Conservation (phyloP, 1,140 invertebrate species). For the Bactericera cockerelli region DNA sequence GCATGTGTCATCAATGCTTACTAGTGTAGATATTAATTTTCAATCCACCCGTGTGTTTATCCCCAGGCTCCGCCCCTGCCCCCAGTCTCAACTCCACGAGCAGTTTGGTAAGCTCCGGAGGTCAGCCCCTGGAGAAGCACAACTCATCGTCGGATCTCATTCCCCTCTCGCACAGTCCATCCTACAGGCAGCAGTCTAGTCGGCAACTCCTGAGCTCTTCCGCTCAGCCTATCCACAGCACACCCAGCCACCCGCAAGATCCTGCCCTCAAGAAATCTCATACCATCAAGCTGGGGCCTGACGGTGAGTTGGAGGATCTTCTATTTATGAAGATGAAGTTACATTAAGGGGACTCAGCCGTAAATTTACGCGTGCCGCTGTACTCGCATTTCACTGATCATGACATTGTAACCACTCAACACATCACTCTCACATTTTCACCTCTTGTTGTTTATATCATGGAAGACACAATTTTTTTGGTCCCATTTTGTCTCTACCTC, state of each 20-base stretch:
- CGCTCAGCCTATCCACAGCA: neutral
- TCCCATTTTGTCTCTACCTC: too few species aligned
- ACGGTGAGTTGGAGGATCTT: neutral
- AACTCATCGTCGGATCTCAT: neutral
- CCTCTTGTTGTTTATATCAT: too few species aligned
- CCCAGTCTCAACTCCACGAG: neutral
- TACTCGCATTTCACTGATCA: too few species aligned
- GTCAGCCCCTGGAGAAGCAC: neutral
- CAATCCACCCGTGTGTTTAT: neutral
- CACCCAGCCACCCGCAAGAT: neutral
- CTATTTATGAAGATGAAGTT: too few species aligned
- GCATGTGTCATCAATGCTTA: too few species aligned
- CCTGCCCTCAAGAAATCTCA: constrained; percentile 4
- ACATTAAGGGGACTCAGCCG: too few species aligned
- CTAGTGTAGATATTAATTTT: too few species aligned
- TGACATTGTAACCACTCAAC: too few species aligned
- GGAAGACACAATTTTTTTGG: too few species aligned
- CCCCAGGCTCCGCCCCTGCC: neutral
- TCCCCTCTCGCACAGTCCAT: neutral
- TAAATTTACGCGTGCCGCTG: too few species aligned
- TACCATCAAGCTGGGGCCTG: neutral
- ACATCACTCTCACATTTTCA: too few species aligned
- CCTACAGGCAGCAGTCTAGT: neutral
- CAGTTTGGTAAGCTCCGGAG: too few species aligned
- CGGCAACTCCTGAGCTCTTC: neutral